phyloP scores from a whole-genome alignment of 1,140 invertebrate species.

The Diorhabda sublineata region DNA sequence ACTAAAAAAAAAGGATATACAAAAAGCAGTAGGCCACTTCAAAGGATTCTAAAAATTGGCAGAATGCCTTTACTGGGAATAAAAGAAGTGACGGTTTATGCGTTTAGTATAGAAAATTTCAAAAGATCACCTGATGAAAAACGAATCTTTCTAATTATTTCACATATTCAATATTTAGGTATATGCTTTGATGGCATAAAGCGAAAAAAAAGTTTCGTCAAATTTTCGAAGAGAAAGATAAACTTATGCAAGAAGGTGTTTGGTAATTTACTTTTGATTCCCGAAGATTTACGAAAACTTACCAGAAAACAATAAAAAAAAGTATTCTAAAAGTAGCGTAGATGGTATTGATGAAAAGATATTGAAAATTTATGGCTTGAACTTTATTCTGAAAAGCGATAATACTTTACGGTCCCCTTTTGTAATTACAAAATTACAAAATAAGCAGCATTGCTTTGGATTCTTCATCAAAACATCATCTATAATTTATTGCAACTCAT shows the following conservation, averaged over 20 bases:
- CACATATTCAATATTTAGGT: slow-evolving; percentile 3
- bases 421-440: no score
- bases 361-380: no score
- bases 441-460: no score
- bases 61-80: slow-evolving; percentile 84
- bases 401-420: no score
- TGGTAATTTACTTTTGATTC: slow-evolving; percentile 80
- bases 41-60: slow-evolving; percentile 94
- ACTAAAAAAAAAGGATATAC: slow-evolving; percentile 77
- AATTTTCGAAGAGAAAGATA: slow-evolving; percentile 73
- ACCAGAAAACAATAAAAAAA: slow-evolving; percentile 75
- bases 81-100: slow-evolving; percentile 96
- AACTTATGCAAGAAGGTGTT: slow-evolving; percentile 77
- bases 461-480: no score
- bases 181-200: slow-evolving; percentile 79
- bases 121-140: slow-evolving; percentile 92
- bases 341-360: no score
- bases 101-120: slow-evolving; percentile 99
- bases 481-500: no score
- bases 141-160: background rate
- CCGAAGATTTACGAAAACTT: slow-evolving; percentile 74
- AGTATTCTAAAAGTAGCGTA: slow-evolving; percentile 87
- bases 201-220: slow-evolving; percentile 83
- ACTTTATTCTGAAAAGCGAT: no score
- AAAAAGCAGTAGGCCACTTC: slow-evolving; percentile 78